Conservation (phyloP, 2,113 vertebrate genomes). For the Tragelaphus strepsiceros region DNA sequence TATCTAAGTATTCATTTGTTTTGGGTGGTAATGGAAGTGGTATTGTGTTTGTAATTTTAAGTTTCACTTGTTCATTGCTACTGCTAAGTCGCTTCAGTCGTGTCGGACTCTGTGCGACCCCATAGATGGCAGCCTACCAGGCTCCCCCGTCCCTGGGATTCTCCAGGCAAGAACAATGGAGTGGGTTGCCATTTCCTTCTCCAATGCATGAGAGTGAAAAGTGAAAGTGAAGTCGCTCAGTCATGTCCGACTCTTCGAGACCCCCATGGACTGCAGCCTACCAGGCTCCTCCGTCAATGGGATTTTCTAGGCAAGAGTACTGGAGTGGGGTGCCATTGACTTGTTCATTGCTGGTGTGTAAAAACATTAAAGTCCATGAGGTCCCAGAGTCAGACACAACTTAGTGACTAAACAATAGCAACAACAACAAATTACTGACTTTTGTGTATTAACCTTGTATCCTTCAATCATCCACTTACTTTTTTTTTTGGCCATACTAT, state of each 20-base stretch:
- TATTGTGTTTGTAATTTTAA: not conserved
- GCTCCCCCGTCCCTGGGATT: no score
- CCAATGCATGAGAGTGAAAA: no score
- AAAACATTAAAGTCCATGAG: not conserved
- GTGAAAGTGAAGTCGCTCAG: no score
- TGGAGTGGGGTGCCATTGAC: not conserved
- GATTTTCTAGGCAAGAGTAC: no score
- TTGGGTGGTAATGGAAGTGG: not conserved
- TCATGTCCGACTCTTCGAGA: no score
- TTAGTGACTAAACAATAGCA: not conserved
- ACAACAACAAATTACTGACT: not conserved
- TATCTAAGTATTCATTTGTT: not conserved
- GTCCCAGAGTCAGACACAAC: not conserved
- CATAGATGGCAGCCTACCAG: no score
- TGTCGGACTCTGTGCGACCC: no score
- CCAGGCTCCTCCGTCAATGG: no score
- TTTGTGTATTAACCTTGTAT: not conserved
- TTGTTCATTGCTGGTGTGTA: not conserved
- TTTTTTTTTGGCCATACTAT: not conserved
- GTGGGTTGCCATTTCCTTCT: no score
- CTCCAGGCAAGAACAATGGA: no score
- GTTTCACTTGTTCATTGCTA: not conserved
- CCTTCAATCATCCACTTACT: not conserved
- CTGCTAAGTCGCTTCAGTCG: no score
- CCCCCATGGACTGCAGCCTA: no score